Percentiles rank a stretch among this genome's conserved stretches.
Evolutionary conservation across 2,797 vertebrate species (phyloP).

Genomic region (Echeneis naucrates): DNA sequence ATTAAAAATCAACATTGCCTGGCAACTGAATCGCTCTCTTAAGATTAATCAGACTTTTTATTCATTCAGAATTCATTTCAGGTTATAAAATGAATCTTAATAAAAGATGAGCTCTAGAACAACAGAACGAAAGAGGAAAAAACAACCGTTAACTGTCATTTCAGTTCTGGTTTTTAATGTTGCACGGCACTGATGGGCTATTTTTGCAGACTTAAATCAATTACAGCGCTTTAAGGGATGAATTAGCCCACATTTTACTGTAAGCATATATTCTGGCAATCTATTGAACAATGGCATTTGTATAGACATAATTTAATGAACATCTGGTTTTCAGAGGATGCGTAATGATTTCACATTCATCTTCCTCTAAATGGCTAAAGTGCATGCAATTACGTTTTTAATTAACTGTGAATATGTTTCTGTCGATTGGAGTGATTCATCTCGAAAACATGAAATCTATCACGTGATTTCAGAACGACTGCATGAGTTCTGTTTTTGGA

Average conservation of each 20-base stretch:
- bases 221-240: constrained; percentile 74
- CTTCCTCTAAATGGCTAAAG: constrained; percentile 87
- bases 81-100: constrained; percentile 70
- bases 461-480: constrained; percentile 63
- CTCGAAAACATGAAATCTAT: constrained; percentile 74
- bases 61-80: constrained; percentile 67
- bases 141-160: constrained; percentile 58
- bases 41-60: constrained; percentile 70
- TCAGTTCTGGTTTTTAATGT: constrained; percentile 51
- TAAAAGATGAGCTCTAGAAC: constrained; percentile 69
- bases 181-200: constrained; percentile 59
- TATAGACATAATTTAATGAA: constrained; percentile 87
- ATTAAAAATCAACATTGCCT: constrained; percentile 67
- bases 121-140: constrained; percentile 50
- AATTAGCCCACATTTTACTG: constrained; percentile 79
- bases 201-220: constrained; percentile 77
- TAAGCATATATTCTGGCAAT: constrained; percentile 81
- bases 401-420: constrained; percentile 88
- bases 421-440: constrained; percentile 86
- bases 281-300: constrained; percentile 82
- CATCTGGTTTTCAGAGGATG: constrained; percentile 87
- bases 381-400: constrained; percentile 88
- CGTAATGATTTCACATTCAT: constrained; percentile 88
- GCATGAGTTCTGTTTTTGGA: constrained; percentile 64
- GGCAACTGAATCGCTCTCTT: constrained; percentile 61